Conservation (phyloP, 2,797 vertebrate species). For the Huso huso region DNA sequence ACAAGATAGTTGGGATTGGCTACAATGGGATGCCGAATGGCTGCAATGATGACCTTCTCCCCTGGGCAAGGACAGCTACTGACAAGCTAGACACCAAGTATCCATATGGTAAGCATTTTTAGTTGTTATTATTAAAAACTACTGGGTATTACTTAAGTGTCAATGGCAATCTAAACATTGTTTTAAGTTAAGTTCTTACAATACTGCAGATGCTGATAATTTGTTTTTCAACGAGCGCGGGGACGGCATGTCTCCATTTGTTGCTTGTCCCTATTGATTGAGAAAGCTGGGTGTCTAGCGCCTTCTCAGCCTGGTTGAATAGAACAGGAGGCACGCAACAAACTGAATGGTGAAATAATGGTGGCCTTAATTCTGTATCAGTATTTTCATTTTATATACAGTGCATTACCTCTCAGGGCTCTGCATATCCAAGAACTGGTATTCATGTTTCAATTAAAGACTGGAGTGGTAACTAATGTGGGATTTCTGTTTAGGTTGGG, state of each 20-base stretch:
- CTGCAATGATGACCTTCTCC: constrained; percentile 79
- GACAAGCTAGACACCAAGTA: constrained; percentile 82
- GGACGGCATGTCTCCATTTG: neutral
- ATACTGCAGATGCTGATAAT: neutral
- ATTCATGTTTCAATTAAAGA: too few species aligned
- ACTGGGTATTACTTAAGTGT: neutral
- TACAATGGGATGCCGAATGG: constrained; percentile 96
- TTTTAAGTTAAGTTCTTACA: neutral
- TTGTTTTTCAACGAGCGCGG: neutral
- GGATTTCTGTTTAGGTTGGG: too few species aligned
- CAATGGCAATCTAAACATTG: neutral
- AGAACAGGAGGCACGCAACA: too few species aligned
- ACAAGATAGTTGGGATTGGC: constrained; percentile 92
- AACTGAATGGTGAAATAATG: too few species aligned
- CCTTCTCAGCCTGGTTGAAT: too few species aligned
- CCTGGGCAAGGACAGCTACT: constrained; percentile 73
- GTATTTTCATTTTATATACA: too few species aligned
- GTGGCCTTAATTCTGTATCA: too few species aligned
- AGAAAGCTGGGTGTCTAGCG: too few species aligned
- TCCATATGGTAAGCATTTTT: constrained; percentile 63
- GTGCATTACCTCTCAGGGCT: too few species aligned
- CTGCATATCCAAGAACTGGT: too few species aligned
- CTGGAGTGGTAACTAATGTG: too few species aligned
- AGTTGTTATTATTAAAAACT: neutral
- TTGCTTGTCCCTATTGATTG: too few species aligned